Base-by-base conservation (phyloP, 2,113 vertebrate species). In the Euleptes europaea region DNA sequence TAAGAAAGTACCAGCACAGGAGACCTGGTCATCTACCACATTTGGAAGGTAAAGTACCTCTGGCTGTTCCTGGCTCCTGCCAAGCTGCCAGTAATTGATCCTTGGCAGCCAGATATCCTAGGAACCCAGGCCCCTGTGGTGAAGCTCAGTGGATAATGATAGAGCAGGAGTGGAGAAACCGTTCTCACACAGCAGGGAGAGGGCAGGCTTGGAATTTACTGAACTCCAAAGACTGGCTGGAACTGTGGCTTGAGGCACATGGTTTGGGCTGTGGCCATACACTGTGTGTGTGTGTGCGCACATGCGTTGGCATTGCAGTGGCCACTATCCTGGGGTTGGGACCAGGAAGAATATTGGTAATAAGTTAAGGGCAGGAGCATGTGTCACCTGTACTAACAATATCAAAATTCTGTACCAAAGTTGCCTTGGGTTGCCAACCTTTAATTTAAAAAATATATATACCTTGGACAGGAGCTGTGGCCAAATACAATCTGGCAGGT, bases 131-230 rank as follows among this genome's bases (percentile, higher is more conserved):
- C 35, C 80, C 92, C 92, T 4, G 28, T 7, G 0, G 88, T 0
- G 54, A 90, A 82, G 7, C 5, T 89, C 77, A 84, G 88, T 77
- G 88, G 91, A 83, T 93, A 93, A 94, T 94, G 85, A 93, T 2
- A 85, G 90, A 91, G 89, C 89, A 40, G 10, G 88, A 86, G 86
- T 2, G 83, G 63, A 28, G 73, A 85, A 93, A 84, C 92, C 90
- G 84, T 90, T 90, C 87, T 91, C 80, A 0, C 90, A 1, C 90
- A 87, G 90, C 89, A 84, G 88, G 51, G 87, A 87, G 90, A 90
- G 88, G 78, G 14, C 71, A 23, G 81, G 86, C 70, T 1, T n/a
- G 1, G 89, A 88, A 90, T 82, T 83, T 54, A 54, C 86, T 28
- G 77, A 80, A 78, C 69, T 81, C 86, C 84, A 83, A 87, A 85